Evolutionary conservation across 2,797 vertebrate species (phyloP).

Genomic region (Rhabdophis nuchalis): DNA sequence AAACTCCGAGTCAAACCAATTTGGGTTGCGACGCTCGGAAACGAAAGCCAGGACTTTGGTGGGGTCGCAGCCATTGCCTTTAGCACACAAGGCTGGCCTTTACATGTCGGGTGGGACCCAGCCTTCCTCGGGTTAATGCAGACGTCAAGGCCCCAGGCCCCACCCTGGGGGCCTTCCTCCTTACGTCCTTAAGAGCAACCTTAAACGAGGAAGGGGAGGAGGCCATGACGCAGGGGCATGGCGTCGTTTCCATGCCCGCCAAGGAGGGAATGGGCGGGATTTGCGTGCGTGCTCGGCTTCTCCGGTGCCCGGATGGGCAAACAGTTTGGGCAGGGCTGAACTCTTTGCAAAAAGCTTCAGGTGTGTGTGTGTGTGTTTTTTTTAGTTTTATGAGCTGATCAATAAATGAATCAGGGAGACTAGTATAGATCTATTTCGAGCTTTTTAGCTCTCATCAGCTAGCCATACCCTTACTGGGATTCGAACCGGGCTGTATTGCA

Average conservation of each 20-base stretch:
- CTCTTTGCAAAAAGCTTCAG: not conserved
- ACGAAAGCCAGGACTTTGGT: slow-evolving; percentile 45
- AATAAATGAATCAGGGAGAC: too few relatives aligned
- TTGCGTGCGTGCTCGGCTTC: slow-evolving; percentile 13
- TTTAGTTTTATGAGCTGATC: too few relatives aligned
- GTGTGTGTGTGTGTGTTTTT: too few relatives aligned
- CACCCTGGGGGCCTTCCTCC: slow-evolving; percentile 13
- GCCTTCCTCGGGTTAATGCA: slow-evolving; percentile 36
- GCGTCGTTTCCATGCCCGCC: slow-evolving; percentile 19
- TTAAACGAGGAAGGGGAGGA: slow-evolving; percentile 34
- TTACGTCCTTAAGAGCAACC: slow-evolving; percentile 34
- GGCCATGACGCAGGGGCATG: slow-evolving; percentile 42
- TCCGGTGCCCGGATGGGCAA: not conserved
- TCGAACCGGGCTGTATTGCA: too few relatives aligned
- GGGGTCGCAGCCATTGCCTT: not conserved
- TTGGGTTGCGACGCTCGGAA: slow-evolving; percentile 55
- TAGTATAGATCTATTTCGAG: too few relatives aligned
- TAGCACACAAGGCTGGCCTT: slow-evolving; percentile 46
- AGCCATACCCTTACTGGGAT: too few relatives aligned
- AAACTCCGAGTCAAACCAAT: slow-evolving; percentile 61
- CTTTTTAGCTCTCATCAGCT: too few relatives aligned
- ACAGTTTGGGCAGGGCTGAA: not conserved
- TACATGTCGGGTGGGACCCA: slow-evolving; percentile 22
- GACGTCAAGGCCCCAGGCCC: slow-evolving; percentile 39
- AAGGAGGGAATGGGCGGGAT: not conserved